Conservation (phyloP, 2,888 invertebrate species). For the Drosophila atroscutellata region DNA sequence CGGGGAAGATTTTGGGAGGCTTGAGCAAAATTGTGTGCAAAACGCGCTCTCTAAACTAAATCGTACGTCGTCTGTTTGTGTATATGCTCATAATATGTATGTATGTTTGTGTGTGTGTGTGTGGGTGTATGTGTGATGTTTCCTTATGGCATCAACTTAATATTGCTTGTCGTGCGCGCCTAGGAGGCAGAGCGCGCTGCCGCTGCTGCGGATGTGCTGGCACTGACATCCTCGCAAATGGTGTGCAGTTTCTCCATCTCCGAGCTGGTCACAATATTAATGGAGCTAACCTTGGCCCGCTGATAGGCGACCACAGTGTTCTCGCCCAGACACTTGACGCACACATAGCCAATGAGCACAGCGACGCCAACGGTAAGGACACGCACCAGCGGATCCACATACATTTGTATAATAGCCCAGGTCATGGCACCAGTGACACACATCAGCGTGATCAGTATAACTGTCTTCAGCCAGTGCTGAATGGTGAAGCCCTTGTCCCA, state of each 20-base stretch:
- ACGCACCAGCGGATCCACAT: conserved; percentile 90
- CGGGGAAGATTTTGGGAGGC: conserved; percentile 52
- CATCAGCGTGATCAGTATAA: conserved; percentile 91
- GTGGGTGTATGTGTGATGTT: conserved; percentile 32
- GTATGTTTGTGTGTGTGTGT: conserved; percentile 20
- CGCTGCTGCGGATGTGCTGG: conserved; percentile 57
- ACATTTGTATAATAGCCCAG: conserved; percentile 92
- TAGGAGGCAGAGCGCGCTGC: conserved; percentile 52
- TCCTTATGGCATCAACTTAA: conserved; percentile 30
- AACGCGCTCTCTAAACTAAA: conserved; percentile 55
- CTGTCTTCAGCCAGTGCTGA: conserved; percentile 93
- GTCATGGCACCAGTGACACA: conserved; percentile 91
- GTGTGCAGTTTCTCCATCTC: conserved; percentile 84
- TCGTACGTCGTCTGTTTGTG: conserved; percentile 46
- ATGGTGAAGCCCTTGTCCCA: conserved; percentile 94
- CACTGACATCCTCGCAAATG: conserved; percentile 84
- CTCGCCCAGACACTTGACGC: conserved; percentile 93
- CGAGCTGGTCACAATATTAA: conserved; percentile 88
- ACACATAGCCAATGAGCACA: conserved; percentile 93
- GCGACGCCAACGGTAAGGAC: conserved; percentile 93
- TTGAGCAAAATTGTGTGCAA: conserved; percentile 73
- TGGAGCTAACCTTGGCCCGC: conserved; percentile 94
- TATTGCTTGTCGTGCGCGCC: neutral
- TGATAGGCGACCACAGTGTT: conserved; percentile 96
- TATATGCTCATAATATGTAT: conserved; percentile 21